Base-by-base conservation (phyloP, 2,113 vertebrate genomes). In the Donacobius atricapilla region DNA sequence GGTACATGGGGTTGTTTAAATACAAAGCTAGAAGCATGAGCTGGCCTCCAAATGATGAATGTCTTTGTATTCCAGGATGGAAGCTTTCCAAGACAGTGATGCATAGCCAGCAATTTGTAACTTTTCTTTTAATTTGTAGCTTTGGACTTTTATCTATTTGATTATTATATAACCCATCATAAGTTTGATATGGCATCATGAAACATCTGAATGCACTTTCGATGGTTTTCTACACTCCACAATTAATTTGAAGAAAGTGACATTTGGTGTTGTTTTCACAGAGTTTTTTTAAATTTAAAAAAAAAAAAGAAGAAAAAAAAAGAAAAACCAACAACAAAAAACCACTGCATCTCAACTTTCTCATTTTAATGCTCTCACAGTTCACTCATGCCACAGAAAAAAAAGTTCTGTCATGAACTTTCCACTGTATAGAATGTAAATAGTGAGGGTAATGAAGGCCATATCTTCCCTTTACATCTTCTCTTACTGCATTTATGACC, bases 61-160 rank as follows among this genome's bases (percentile, higher is more conserved):
- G 82, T 54, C 81, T 94, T 91, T 90, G 89, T 88, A 77, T 90
- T 95, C 53, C 48, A 76, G 57, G 76, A 48, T 87, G 90, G 92
- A 92, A 93, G 48, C n/a, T 75, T 94, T 92, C 94, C 94, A 94
- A 90, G 89, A 87, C 86, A 86, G 64, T 90, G 94, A 90, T 96
- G 35, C 92, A 81, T 65, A 83, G 86, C 80, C 80, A 94, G 80
- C 60, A 47, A 80, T 92, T 92, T 93, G 79, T 95, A 92, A 92
- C 68, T 96, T 93, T 82, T 82, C 42, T 89, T 83, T 53, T 80
- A 27, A 94, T 93, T 86, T 92, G 56, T 93, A 78, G 47, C 51
- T 83, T 90, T 17, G 21, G 60, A 22, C 44, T 89, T 83, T 76
- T 66, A 57, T 80, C 57, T 92, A 9, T 93, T 72, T 75, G n/a